Evolutionary conservation across 1,140 invertebrate genomes (phyloP).

Genomic region (Microplitis mediator): DNA sequence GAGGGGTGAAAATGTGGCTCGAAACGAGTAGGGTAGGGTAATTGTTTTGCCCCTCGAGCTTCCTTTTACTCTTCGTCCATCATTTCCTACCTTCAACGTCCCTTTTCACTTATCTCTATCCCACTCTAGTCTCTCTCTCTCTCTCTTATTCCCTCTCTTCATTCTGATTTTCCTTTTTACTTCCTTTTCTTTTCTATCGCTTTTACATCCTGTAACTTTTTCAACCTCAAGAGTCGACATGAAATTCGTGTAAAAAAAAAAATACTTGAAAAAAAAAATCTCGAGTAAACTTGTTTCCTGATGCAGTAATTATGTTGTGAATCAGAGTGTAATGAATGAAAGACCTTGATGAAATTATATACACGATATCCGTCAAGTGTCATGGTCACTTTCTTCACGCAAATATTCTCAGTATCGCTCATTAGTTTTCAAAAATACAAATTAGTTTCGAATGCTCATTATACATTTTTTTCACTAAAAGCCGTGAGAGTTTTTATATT

Average conservation of each 20-base stretch:
- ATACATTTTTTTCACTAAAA: no score
- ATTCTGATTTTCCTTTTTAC: no score
- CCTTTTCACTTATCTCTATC: neutral
- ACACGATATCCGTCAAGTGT: neutral
- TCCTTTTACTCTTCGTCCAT: neutral
- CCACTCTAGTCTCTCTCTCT: neutral
- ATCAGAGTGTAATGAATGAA: neutral
- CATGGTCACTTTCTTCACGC: neutral
- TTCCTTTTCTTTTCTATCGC: no score
- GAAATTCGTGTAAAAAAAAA: no score
- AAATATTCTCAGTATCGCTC: no score
- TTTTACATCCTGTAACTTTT: neutral
- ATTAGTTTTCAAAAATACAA: no score
- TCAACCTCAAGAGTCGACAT: neutral
- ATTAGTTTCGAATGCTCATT: no score
- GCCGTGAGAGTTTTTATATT: no score
- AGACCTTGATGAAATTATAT: neutral
- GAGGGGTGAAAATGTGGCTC: conserved; percentile 1
- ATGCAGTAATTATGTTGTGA: neutral
- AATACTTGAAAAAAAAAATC: neutral
- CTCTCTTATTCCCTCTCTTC: no score
- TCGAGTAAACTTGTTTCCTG: neutral
- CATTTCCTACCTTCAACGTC: neutral
- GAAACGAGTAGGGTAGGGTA: conserved; percentile 22
- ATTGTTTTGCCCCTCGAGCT: conserved; percentile 17